phyloP scores from a whole-genome alignment of 2,113 vertebrate genomes.

The Strix uralensis region DNA sequence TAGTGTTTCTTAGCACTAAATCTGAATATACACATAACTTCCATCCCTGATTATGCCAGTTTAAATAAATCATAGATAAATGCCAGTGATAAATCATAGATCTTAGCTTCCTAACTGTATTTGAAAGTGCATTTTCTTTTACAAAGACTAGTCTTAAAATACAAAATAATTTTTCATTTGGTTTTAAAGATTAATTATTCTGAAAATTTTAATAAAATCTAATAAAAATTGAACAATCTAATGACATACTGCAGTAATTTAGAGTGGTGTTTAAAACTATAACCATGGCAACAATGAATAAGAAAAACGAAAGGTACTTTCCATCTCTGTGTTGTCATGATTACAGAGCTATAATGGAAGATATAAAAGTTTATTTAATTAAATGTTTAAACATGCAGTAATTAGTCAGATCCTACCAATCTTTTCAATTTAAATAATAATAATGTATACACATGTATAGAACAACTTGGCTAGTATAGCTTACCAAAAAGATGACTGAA shows the following conservation, averaged over 20 bases:
- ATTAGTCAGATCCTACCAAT: neutral
- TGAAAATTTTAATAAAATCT: neutral
- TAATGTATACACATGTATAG: neutral
- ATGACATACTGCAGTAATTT: neutral
- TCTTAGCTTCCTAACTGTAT: neutral
- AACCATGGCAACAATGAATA: conserved; percentile 4
- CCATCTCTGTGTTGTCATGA: neutral
- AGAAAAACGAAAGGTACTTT: neutral
- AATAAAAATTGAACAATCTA: neutral
- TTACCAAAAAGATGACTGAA: neutral
- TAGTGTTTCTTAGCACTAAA: neutral
- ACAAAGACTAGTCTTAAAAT: neutral
- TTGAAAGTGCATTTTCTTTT: neutral
- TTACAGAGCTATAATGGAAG: neutral
- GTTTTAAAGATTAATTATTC: neutral
- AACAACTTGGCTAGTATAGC: neutral
- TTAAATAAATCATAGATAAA: neutral
- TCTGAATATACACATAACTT: neutral
- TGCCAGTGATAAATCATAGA: neutral
- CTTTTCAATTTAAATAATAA: neutral
- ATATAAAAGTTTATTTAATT: neutral
- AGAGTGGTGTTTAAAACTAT: neutral
- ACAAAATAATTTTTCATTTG: neutral
- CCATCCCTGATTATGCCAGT: neutral
- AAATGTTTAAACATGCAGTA: neutral